A percentile compares a stretch with the other conserved stretches of the same genome.
phyloP scores from a whole-genome alignment of 2,113 vertebrate genomes.

The Psittacara wagleri region DNA sequence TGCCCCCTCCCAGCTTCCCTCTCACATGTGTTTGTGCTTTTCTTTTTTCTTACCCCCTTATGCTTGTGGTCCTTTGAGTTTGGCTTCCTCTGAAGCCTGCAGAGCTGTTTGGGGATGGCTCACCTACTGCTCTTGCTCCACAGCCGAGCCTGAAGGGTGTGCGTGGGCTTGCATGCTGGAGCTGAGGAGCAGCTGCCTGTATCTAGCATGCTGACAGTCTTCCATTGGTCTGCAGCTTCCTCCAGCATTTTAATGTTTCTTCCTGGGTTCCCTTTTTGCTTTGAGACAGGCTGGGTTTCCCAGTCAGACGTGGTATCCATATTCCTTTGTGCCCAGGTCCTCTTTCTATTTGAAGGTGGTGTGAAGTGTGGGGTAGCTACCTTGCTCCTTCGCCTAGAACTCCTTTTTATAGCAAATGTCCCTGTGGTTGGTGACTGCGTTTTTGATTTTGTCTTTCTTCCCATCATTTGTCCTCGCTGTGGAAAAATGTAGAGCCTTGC shows the following conservation, averaged over 20 bases:
- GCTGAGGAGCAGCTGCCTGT: background rate
- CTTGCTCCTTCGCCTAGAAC: background rate
- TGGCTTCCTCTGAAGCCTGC: background rate
- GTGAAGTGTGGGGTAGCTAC: background rate
- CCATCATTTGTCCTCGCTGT: background rate
- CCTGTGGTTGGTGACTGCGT: background rate
- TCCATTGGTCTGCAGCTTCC: background rate
- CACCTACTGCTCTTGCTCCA: background rate
- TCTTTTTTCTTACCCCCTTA: background rate
- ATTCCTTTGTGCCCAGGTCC: background rate
- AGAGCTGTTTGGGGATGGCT: background rate
- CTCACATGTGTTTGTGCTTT: background rate
- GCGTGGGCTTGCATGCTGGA: fast-evolving
- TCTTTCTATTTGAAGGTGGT: background rate
- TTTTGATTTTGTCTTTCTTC: background rate
- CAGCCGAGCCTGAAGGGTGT: background rate
- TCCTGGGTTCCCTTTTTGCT: background rate
- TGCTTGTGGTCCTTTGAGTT: background rate
- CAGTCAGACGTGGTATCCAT: background rate
- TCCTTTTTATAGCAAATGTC: background rate
- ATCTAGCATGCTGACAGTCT: background rate
- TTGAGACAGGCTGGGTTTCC: background rate
- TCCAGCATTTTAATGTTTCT: background rate
- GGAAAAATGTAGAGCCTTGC: background rate
- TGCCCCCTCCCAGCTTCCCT: conserved; percentile 23